Percentiles rank a stretch among this genome's conserved stretches.
Conservation (phyloP, 2,113 vertebrate species). For the human region DNA sequence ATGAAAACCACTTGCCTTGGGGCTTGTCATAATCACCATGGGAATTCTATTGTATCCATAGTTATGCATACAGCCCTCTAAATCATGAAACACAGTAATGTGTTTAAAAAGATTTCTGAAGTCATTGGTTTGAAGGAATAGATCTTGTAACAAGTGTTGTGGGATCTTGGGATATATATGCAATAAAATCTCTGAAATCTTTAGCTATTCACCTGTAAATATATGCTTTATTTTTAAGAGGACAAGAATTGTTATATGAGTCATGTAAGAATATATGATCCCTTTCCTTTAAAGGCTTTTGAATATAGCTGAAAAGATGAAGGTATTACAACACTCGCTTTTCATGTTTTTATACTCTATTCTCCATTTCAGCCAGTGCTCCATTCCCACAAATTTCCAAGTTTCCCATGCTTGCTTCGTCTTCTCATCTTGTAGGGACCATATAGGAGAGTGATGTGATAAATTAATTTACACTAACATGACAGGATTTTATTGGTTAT, state of each 20-base stretch:
- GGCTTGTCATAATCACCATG: not conserved
- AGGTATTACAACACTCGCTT: not conserved
- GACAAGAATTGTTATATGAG: not conserved
- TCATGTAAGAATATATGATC: not conserved
- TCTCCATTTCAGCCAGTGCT: not conserved
- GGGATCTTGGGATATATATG: not conserved
- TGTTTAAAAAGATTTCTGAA: not conserved
- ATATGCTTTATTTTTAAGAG: slow-evolving; percentile 6
- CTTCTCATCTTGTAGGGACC: not conserved
- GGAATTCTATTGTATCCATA: not conserved
- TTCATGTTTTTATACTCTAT: not conserved
- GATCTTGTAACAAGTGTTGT: not conserved
- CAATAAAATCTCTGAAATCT: not conserved
- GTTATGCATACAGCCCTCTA: not conserved
- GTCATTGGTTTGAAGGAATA: not conserved
- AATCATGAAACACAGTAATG: not conserved
- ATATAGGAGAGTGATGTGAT: not conserved
- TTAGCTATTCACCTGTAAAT: not conserved
- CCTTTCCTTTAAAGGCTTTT: not conserved
- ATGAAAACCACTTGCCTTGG: not conserved
- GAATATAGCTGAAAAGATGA: not conserved
- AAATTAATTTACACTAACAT: not conserved
- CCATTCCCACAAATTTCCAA: not conserved
- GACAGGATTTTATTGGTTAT: not conserved
- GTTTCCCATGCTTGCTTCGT: not conserved